These are phyloP conservation scores for Nymphicus hollandicus DNA, from an alignment of 2,113 vertebrate species.

Conservation along the genomic window DNA sequence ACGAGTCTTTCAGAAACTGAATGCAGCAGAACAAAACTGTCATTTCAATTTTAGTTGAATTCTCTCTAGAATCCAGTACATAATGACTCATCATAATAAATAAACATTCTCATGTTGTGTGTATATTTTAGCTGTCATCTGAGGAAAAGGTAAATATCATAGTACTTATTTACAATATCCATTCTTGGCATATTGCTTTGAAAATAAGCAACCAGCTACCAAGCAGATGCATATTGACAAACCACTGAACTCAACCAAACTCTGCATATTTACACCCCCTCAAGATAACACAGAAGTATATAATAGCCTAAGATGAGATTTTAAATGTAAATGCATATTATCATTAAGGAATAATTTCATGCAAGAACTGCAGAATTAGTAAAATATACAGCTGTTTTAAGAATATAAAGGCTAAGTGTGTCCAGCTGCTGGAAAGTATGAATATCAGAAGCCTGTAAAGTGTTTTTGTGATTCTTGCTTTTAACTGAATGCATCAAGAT, in stretches of 20 bases:
- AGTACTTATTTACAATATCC: background rate
- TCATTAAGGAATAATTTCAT: conserved; percentile 13
- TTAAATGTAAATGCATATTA: conserved; percentile 41
- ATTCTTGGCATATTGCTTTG: background rate
- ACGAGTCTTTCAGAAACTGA: background rate
- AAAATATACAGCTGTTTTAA: conserved; percentile 25
- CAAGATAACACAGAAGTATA: background rate
- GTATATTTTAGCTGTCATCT: conserved; percentile 20
- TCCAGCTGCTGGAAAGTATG: background rate
- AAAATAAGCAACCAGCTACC: background rate
- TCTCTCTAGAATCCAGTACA: background rate
- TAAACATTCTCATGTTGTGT: background rate
- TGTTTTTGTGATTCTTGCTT: background rate
- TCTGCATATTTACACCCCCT: background rate
- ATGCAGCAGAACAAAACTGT: background rate
- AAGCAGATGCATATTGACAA: background rate
- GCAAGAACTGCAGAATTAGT: background rate
- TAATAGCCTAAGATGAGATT: conserved; percentile 18
- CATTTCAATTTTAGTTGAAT: conserved; percentile 29
- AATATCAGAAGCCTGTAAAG: background rate
- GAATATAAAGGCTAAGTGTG: conserved; percentile 5
- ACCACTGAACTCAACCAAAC: background rate
- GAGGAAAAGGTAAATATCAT: background rate
- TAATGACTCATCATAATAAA: conserved; percentile 13
- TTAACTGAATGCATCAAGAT: background rate